phyloP scores from a whole-genome alignment of 2,888 invertebrate genomes.

The Aspidapion aeneum region DNA sequence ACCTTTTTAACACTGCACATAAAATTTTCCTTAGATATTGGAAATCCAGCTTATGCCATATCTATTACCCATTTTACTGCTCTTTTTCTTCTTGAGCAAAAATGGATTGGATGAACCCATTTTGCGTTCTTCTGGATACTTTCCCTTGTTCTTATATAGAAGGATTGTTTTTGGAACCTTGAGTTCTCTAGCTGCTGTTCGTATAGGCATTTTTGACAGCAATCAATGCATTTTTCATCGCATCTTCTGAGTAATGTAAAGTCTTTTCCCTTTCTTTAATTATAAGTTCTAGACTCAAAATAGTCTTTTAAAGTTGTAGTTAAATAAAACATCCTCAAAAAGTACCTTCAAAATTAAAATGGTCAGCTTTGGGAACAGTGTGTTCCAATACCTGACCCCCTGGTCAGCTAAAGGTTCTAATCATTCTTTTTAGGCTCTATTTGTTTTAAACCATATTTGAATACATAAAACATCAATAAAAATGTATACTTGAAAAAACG shows the following conservation, averaged over 20 bases:
- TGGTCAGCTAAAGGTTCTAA: too few relatives aligned
- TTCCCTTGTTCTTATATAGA: conserved; percentile 7
- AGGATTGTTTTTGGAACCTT: conserved; percentile 8
- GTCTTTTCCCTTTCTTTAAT: background rate
- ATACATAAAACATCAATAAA: background rate
- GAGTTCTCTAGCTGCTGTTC: conserved; percentile 11
- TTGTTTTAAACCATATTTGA: background rate
- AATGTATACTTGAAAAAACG: background rate
- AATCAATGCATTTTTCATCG: conserved; percentile 8
- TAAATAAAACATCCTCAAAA: background rate
- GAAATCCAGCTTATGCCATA: conserved; percentile 17
- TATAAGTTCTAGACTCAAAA: background rate
- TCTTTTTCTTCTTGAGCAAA: conserved; percentile 11
- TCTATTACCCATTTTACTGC: conserved; percentile 13
- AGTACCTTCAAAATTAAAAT: background rate
- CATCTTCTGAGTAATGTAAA: conserved; percentile 8
- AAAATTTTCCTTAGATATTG: conserved; percentile 18
- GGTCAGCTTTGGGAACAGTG: background rate
- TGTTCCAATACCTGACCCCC: too few relatives aligned
- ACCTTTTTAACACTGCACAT: conserved; percentile 17
- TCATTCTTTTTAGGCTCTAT: background rate
- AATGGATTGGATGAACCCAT: conserved; percentile 9
- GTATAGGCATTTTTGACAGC: conserved; percentile 7
- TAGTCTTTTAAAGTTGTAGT: background rate
- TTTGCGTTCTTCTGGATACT: background rate